Evolutionary conservation across 2,113 vertebrate genomes (phyloP), one percentile per base, ranked within the genome.

Genomic region (Megaceryle maxima): DNA sequence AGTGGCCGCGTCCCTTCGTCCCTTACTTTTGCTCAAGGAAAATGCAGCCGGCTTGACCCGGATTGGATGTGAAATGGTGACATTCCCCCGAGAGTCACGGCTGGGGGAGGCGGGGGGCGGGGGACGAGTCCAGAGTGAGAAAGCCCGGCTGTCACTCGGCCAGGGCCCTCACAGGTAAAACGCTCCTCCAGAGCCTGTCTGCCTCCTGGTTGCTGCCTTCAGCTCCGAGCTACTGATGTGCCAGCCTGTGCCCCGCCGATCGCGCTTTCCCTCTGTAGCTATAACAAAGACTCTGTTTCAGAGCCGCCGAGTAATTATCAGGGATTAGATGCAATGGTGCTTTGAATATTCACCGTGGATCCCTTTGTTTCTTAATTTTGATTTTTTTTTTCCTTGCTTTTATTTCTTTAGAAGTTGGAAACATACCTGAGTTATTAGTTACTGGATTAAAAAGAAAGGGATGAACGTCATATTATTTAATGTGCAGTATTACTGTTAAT

Each of bases 401-500:
- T 75, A 68, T 83, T 79, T 66, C 46, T 83, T 80, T 55, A 39
- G 87, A 90, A 94, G 55, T 33, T 35, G 37, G 26, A 56, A 96
- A 50, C 69, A 68, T 51, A 91, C 51, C 64, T 72, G 48, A 83
- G 33, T 75, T 83, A 68, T 88, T 95, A 93, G 60, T 70, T 83
- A 84, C 62, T n/a, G 86, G 69, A 64, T 94, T 94, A 90, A 87
- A 96, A 96, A 87, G 82, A 90, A 87, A 96, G 43, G 6, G 26
- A 22, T 75, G 73, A 81, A 87, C 21, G 67, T 69, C 37, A 13
- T 55, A 33, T 41, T 76, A 56, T 11, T 95, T 83, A 46, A 55
- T 62, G 51, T 39, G 39, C 21, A 68, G 20, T n/a, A 37, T 59
- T 78, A 64, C 28, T 88, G 26, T 51, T 86, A 94, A 29, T 41